A percentile compares a stretch with the other conserved stretches of the same genome.
These are phyloP conservation scores for Neotragus moschatus DNA, from an alignment of 2,113 vertebrate genomes.

Conservation along the genomic window DNA sequence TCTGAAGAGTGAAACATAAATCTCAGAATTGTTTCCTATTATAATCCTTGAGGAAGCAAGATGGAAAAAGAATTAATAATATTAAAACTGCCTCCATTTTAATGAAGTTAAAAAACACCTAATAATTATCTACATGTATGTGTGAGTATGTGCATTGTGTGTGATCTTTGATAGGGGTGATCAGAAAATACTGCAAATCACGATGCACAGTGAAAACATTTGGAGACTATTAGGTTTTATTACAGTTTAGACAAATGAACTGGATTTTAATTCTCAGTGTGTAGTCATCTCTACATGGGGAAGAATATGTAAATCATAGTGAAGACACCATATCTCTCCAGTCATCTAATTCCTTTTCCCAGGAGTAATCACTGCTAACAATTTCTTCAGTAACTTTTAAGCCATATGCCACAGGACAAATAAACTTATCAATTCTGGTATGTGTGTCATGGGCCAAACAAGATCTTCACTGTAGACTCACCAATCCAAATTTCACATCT, in stretches of 20 bases:
- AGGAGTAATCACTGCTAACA: neutral
- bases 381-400: slow-evolving; percentile 34
- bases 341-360: neutral
- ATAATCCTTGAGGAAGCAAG: neutral
- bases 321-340: neutral
- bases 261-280: neutral
- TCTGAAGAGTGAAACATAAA: neutral
- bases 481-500: neutral
- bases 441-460: neutral
- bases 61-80: slow-evolving; percentile 4
- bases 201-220: neutral
- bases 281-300: neutral
- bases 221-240: neutral
- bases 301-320: neutral
- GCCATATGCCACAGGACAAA: neutral
- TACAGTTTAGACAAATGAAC: neutral
- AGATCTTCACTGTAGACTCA: neutral
- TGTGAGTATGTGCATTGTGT: neutral
- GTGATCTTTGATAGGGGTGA: neutral
- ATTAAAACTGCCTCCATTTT: neutral
- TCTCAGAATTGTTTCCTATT: neutral
- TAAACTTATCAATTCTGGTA: neutral
- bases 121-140: neutral
- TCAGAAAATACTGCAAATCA: neutral
- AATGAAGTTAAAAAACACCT: neutral